Base-by-base conservation (phyloP, 23 tunicate species). In the Trididemnum miniatum region DNA sequence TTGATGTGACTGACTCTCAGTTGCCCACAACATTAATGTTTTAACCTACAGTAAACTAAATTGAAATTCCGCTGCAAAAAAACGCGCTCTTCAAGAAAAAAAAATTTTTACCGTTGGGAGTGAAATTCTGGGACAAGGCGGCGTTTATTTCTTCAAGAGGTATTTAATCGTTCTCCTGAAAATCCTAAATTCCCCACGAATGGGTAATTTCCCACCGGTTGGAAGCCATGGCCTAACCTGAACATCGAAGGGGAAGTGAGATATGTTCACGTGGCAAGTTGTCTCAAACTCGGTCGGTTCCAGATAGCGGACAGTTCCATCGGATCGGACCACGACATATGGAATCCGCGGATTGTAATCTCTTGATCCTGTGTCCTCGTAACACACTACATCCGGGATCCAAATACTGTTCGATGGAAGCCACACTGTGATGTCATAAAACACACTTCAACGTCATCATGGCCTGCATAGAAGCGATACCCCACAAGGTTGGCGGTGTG, bases 371-470 rank as follows among this genome's bases (percentile, higher is more conserved):
- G 78, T 80, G 37, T 85, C 96, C 65, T 90, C 86, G 49, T 85
- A 75, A 57, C 81, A 32, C 15, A 85, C 89, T n/a, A 90, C 71
- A 34, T 90, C 96, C 20, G 96, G 96, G 37, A 89, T 85, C 96
- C 96, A 90, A 1, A 85, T 33, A 29, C 35, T 24, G 50, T 50
- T 62, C 28, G 96, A 27, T 29, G 86, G 81, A n/a, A 90, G 77
- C 67, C 83, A 66, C 15, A 90, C 96, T 90, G 30, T 49, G 18
- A 49, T 49, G 57, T 49, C n/a, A n/a, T n/a, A n/a, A n/a, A n/a
- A n/a, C n/a, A n/a, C n/a, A n/a, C n/a, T n/a, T n/a, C n/a, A n/a
- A n/a, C n/a, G n/a, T n/a, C n/a, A n/a, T n/a, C n/a, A n/a, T n/a
- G n/a, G n/a, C n/a, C n/a, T n/a, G n/a, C n/a, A n/a, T n/a, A n/a